Base-by-base conservation (phyloP, 2,888 invertebrate genomes). In the Sinhomidia bicolor region DNA sequence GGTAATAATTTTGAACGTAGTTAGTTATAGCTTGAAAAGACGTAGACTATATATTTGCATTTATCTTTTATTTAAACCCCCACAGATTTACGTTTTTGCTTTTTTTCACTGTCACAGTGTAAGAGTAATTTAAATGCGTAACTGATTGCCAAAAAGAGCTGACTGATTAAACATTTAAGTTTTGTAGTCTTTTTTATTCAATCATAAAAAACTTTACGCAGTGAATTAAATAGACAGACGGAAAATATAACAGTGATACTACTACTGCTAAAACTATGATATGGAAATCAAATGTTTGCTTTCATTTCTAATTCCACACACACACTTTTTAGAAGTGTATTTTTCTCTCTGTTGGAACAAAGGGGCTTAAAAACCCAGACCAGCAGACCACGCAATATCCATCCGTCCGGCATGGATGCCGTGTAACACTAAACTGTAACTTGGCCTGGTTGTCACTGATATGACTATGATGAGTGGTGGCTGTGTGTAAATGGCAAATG, bases 371-470 rank as follows among this genome's bases (percentile, higher is more conserved):
- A 20, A 62, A 44, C 20, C n/a, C n/a, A n/a, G 20, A 41, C 14
- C 9, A 20, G 0, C 12, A 51, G 54, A 57, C 71, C 78, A 82
- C 54, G 44, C 62, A 41, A 26, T 57, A 68, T 57, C 44, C 78
- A 83, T 84, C 88, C 78, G 83, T 88, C 88, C 78, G 83, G 78
- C 88, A 68, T 79, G 83, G 57, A 78, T 88, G 88, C 88, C 54
- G 68, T 79, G 65, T 83, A 68, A 54, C 41, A 76, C 57, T 20
- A 83, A 83, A 78, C 83, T 84, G 78, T 83, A 71, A 79, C 17
- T 47, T 54, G 29, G 57, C 76, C 79, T 87, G 81, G 36, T 36
- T 88, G 44, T 57, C 60, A 76, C 74, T 83, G 88, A 83, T 83
- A 83, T 82, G 79, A 54, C 9, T 51, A 78, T 29, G 62, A 54